phyloP scores from a whole-genome alignment of 2,888 invertebrate genomes.

The Julus scanicus region DNA sequence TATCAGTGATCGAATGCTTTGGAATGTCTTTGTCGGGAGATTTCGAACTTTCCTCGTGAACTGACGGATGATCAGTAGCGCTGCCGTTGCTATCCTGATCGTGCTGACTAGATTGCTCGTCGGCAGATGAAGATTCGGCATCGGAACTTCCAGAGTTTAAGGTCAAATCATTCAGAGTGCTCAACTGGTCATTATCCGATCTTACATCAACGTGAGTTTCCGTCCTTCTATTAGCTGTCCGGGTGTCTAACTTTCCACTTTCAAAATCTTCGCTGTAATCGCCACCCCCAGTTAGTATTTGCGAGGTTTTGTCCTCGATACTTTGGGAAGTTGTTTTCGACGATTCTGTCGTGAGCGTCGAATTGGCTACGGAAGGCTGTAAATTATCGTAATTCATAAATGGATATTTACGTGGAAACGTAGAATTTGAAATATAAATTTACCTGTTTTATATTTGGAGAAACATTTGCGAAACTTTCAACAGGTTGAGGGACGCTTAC shows the following conservation, averaged over 20 bases:
- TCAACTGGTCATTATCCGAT: not conserved
- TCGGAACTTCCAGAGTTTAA: not conserved
- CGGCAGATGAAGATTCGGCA: not conserved
- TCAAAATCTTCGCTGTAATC: conserved; percentile 47
- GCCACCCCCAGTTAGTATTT: not conserved
- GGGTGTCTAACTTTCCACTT: not conserved
- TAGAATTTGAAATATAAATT: not conserved
- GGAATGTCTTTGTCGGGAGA: not conserved
- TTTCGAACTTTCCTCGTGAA: not conserved
- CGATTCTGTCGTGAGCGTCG: not conserved
- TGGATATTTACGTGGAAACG: too few relatives aligned
- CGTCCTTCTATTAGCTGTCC: not conserved
- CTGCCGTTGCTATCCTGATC: not conserved
- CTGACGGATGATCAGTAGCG: not conserved
- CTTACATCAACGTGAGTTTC: not conserved
- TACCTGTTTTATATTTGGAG: not conserved
- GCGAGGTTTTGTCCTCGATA: not conserved
- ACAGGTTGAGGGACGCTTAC: not conserved
- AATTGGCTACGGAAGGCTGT: not conserved
- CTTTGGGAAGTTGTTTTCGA: not conserved
- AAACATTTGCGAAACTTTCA: not conserved
- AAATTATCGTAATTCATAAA: too few relatives aligned
- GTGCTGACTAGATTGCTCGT: not conserved
- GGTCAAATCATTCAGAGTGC: not conserved
- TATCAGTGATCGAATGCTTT: not conserved